Evolutionary conservation across 1,140 invertebrate species (phyloP).

Genomic region (Trachymyrmex septentrionalis): DNA sequence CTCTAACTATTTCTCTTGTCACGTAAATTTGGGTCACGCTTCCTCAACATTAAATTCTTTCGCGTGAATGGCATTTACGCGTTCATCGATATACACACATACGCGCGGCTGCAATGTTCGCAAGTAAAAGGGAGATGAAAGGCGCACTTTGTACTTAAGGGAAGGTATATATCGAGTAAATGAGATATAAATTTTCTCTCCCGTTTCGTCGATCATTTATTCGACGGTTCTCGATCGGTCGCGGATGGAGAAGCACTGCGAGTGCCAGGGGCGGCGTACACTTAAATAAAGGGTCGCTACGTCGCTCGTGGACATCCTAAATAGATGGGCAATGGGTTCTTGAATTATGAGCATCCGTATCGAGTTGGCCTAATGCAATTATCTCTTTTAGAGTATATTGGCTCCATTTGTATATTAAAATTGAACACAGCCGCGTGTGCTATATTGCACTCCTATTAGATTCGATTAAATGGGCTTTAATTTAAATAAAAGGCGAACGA

Average conservation of each 20-base stretch:
- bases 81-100: constrained; percentile 3
- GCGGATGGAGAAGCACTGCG: constrained; percentile 79
- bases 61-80: not conserved
- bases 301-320: constrained; percentile 79
- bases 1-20: not conserved
- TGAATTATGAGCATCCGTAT: constrained; percentile 82
- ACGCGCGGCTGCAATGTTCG: not conserved
- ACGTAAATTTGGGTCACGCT: constrained; percentile 23
- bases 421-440: constrained; percentile 74
- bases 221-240: constrained; percentile 80
- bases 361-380: constrained; percentile 81
- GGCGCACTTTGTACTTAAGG: constrained; percentile 53
- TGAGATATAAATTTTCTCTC: constrained; percentile 62
- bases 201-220: constrained; percentile 50
- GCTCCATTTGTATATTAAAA: constrained; percentile 84
- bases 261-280: constrained; percentile 70
- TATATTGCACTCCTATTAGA: not conserved
- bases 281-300: constrained; percentile 79
- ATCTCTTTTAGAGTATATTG: constrained; percentile 81
- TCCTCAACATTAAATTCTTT: constrained; percentile 36
- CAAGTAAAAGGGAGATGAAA: constrained; percentile 41
- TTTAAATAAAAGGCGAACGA: constrained; percentile 76
- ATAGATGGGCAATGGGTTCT: constrained; percentile 82
- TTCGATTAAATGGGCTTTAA: constrained; percentile 84
- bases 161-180: constrained; percentile 47